These are phyloP conservation scores for Folsomia manolachei DNA, from an alignment of 2,888 invertebrate species.

Conservation along the genomic window DNA sequence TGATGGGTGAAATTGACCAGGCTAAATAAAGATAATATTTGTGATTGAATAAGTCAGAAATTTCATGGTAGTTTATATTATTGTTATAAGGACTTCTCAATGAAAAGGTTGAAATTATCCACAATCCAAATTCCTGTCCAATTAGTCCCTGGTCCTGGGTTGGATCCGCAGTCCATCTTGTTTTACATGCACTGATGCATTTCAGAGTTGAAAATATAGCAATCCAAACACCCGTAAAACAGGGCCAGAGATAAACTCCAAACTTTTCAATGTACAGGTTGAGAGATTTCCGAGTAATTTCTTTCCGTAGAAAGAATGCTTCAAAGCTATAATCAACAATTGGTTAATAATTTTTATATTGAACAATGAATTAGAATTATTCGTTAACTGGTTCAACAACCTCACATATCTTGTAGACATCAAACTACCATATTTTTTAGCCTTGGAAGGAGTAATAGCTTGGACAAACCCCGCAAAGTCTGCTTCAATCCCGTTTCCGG, in stretches of 20 bases:
- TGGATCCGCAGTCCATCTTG: not conserved
- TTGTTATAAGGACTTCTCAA: not conserved
- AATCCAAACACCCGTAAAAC: not conserved
- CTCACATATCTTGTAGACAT: not conserved
- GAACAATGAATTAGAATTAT: too few relatives aligned
- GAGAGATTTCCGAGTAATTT: not conserved
- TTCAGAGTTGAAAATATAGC: not conserved
- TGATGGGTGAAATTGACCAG: not conserved
- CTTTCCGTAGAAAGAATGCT: not conserved
- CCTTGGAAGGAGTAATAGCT: not conserved
- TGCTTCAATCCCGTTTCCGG: not conserved
- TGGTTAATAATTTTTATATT: too few relatives aligned
- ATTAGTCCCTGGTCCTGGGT: not conserved
- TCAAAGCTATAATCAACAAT: not conserved
- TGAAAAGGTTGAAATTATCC: not conserved
- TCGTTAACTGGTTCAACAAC: not conserved
- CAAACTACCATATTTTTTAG: not conserved
- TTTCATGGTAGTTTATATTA: too few relatives aligned
- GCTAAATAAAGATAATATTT: not conserved
- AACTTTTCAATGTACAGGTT: conserved; percentile 2
- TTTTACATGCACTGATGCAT: not conserved
- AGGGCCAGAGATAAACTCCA: not conserved
- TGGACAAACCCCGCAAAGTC: not conserved
- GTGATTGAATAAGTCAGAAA: too few relatives aligned
- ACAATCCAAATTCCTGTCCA: not conserved